Evolutionary conservation across 23 tunicate species (phyloP).

Genomic region (Trididemnum nubilum): DNA sequence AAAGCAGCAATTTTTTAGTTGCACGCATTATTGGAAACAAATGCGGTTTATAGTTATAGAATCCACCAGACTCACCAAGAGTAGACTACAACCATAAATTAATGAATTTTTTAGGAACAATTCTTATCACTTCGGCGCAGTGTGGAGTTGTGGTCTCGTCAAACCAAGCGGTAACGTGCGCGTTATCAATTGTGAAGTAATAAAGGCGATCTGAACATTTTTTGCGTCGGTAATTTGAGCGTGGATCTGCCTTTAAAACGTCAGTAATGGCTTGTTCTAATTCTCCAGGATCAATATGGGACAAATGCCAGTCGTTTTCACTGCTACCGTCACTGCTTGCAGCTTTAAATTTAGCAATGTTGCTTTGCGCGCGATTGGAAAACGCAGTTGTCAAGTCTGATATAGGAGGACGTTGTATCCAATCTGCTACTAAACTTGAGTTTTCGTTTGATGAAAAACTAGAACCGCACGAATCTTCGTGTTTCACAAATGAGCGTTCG

Average conservation of each 20-base stretch:
- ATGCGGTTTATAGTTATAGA: too few relatives aligned
- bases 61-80: too few relatives aligned
- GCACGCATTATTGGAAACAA: too few relatives aligned
- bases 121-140: constrained; percentile 69
- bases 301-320: constrained; percentile 15
- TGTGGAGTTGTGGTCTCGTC: constrained; percentile 54
- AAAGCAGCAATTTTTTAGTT: too few relatives aligned
- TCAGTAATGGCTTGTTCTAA: constrained; percentile 52
- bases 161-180: constrained; percentile 92
- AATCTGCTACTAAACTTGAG: constrained; percentile 13
- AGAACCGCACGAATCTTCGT: not conserved
- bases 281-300: constrained; percentile 24
- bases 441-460: too few relatives aligned
- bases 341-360: constrained; percentile 27
- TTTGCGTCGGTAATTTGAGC: constrained; percentile 73
- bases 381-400: constrained; percentile 41
- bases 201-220: constrained; percentile 82
- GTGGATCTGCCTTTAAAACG: constrained; percentile 75
- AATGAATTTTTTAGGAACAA: constrained; percentile 30
- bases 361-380: constrained; percentile 53
- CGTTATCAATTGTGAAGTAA: constrained; percentile 72
- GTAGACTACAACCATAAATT: too few relatives aligned
- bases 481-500: not conserved
- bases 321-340: not conserved
- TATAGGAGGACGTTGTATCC: constrained; percentile 34